phyloP scores from a whole-genome alignment of 2,797 vertebrate species.

The Toxotes lorentzi region DNA sequence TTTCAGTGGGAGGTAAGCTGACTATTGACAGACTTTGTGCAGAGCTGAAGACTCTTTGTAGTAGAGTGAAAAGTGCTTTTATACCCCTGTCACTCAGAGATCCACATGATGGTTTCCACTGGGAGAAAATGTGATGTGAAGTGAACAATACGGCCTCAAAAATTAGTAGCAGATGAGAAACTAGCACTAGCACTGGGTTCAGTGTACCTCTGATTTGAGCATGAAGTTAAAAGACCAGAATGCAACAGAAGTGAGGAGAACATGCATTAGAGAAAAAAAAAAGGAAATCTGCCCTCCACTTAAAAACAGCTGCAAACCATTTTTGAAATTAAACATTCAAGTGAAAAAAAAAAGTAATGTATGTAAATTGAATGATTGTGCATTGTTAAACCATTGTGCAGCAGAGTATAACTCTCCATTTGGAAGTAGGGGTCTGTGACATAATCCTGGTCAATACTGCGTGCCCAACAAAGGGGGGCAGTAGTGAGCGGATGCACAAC shows the following conservation, averaged over 20 bases:
- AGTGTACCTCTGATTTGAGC: constrained; percentile 46
- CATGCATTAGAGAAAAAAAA: constrained; percentile 14
- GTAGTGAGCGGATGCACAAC: constrained; percentile 74
- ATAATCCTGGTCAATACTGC: constrained; percentile 49
- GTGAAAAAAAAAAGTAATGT: not conserved
- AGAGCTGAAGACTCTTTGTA: constrained; percentile 39
- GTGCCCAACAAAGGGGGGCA: constrained; percentile 79
- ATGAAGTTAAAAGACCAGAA: constrained; percentile 31
- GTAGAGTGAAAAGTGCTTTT: constrained; percentile 37
- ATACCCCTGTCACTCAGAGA: constrained; percentile 50
- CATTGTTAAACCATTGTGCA: constrained; percentile 29
- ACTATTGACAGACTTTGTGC: constrained; percentile 40
- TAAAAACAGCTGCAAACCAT: constrained; percentile 55
- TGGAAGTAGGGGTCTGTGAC: constrained; percentile 26
- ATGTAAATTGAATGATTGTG: constrained; percentile 40
- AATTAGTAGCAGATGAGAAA: constrained; percentile 47
- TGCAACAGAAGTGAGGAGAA: constrained; percentile 15
- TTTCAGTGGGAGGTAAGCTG: constrained; percentile 39
- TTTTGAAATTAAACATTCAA: constrained; percentile 31
- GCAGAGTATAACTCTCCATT: not conserved
- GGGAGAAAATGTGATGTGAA: constrained; percentile 43
- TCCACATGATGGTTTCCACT: constrained; percentile 46
- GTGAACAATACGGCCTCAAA: constrained; percentile 28
- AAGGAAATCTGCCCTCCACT: constrained; percentile 9
- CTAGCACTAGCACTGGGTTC: constrained; percentile 42